phyloP scores from a whole-genome alignment of 2,113 vertebrate species.

The Ploceus nigricollis region DNA sequence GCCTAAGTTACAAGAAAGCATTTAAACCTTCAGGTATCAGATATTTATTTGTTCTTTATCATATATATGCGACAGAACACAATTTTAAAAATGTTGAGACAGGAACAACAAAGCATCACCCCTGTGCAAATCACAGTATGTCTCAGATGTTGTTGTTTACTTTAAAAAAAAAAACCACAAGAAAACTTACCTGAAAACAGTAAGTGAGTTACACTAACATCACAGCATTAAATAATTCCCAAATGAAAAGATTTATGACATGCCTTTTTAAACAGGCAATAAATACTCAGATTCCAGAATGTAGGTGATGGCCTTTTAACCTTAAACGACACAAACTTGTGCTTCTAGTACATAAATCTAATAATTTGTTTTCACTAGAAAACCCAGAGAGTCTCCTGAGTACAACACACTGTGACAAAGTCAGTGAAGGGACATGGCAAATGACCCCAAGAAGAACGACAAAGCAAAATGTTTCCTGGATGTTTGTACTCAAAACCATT shows the following conservation, averaged over 20 bases:
- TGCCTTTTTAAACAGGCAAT: not conserved
- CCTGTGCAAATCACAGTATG: not conserved
- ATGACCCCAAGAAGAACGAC: not conserved
- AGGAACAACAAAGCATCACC: not conserved
- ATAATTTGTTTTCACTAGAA: not conserved
- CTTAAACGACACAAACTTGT: not conserved
- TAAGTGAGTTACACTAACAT: not conserved
- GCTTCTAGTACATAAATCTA: not conserved
- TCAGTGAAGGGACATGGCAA: not conserved
- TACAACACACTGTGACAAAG: not conserved
- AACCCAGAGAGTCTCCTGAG: not conserved
- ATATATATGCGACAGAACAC: not conserved
- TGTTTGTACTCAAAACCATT: not conserved
- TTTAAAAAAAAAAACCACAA: not conserved
- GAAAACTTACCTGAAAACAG: not conserved
- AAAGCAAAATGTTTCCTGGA: not conserved
- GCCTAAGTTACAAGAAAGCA: not conserved
- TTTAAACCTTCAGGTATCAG: not conserved
- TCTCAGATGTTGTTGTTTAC: not conserved
- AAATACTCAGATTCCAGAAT: not conserved
- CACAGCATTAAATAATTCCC: not conserved
- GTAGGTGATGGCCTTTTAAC: not conserved
- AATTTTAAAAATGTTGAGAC: not conserved
- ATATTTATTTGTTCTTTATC: not conserved
- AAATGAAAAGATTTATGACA: not conserved